Conservation (phyloP, 2,888 invertebrate species). For the Herminia tarsipennalis region DNA sequence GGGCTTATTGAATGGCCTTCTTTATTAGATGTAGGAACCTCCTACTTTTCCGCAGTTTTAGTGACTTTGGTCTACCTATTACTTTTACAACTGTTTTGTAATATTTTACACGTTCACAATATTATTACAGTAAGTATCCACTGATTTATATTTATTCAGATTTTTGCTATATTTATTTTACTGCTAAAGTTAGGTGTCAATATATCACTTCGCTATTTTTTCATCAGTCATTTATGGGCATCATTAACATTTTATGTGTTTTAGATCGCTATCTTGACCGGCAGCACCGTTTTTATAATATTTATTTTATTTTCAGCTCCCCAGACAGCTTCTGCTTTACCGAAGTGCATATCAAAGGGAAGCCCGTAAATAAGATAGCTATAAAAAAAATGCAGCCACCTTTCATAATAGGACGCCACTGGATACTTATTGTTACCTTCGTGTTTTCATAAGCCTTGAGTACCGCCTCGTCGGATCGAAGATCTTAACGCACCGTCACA, state of each 20-base stretch:
- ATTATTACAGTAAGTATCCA: too few species aligned
- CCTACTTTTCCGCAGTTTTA: too few species aligned
- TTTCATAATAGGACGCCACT: constrained; percentile 64
- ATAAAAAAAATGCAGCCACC: constrained; percentile 53
- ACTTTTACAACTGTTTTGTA: too few species aligned
- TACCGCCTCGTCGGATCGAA: constrained; percentile 68
- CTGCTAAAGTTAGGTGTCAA: not conserved
- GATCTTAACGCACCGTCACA: constrained; percentile 71
- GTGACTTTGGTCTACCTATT: too few species aligned
- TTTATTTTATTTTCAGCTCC: not conserved
- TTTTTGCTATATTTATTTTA: not conserved
- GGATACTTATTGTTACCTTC: constrained; percentile 61
- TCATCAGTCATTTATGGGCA: constrained; percentile 11
- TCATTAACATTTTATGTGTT: constrained; percentile 27
- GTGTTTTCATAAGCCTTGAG: constrained; percentile 82
- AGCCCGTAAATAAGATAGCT: constrained; percentile 12
- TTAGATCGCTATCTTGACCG: not conserved
- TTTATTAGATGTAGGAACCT: constrained; percentile 45
- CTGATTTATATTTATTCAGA: not conserved
- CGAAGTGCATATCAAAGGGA: constrained; percentile 3
- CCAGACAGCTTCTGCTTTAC: not conserved
- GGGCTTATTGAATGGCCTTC: constrained; percentile 58
- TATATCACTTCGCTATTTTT: constrained; percentile 7
- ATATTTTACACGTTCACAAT: too few species aligned
- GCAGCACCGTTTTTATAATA: not conserved